A percentile compares a stretch with the other conserved stretches of the same genome.
phyloP scores from a whole-genome alignment of 2,797 vertebrate species.

The Danio choprae region DNA sequence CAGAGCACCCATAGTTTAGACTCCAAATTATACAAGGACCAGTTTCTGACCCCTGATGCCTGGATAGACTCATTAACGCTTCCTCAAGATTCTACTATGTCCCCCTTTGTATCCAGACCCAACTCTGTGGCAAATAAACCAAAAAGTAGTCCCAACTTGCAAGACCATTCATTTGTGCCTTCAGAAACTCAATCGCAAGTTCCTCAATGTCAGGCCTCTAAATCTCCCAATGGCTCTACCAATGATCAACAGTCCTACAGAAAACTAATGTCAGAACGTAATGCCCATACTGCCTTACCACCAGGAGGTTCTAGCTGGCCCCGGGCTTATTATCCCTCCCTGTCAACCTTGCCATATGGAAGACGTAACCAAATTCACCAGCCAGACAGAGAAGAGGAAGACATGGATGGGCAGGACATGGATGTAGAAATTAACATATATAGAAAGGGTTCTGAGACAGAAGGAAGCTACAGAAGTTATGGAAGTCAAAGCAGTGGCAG shows the following conservation, averaged over 20 bases:
- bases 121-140: conserved; percentile 53
- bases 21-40: conserved; percentile 59
- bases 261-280: conserved; percentile 19
- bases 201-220: conserved; percentile 46
- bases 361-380: conserved; percentile 6
- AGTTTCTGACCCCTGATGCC: conserved; percentile 76
- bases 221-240: conserved; percentile 44
- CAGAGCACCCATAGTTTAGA: conserved; percentile 73
- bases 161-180: conserved; percentile 47
- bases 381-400: conserved; percentile 13
- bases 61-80: conserved; percentile 80
- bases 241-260: conserved; percentile 46
- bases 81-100: conserved; percentile 64
- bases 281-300: conserved; percentile 28
- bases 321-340: conserved; percentile 43
- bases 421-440: conserved; percentile 53
- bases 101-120: conserved; percentile 39
- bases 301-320: conserved; percentile 57
- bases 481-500: conserved; percentile 90
- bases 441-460: conserved; percentile 53
- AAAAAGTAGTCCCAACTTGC: conserved; percentile 27
- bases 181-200: conserved; percentile 44
- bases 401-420: conserved; percentile 52
- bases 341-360: not conserved
- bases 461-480: conserved; percentile 87